Percentiles rank a stretch among this genome's conserved stretches.
phyloP scores from a whole-genome alignment of 2,113 vertebrate genomes.

The Rana temporaria region DNA sequence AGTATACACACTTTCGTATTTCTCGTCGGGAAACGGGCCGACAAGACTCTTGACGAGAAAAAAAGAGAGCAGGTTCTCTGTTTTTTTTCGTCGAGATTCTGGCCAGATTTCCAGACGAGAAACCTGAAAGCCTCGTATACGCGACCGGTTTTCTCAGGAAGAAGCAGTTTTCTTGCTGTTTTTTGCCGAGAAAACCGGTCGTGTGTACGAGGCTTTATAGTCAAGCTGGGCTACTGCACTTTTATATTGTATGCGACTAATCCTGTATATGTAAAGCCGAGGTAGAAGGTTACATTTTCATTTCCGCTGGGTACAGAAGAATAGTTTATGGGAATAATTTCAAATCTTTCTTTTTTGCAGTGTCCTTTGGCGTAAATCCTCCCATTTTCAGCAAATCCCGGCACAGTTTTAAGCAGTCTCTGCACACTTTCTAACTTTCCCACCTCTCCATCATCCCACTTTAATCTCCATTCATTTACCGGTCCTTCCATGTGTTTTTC shows the following conservation, averaged over 20 bases:
- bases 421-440: conserved; percentile 68
- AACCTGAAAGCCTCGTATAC: too few species aligned
- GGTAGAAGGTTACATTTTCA: conserved; percentile 76
- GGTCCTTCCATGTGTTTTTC: conserved; percentile 70
- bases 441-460: conserved; percentile 73
- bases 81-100: too few species aligned
- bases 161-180: too few species aligned
- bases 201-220: too few species aligned
- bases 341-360: conserved; percentile 59
- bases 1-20: too few species aligned
- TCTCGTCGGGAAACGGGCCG: too few species aligned
- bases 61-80: too few species aligned
- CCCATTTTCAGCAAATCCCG: conserved; percentile 79
- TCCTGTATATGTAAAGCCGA: conserved; percentile 69
- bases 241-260: conserved; percentile 6
- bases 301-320: conserved; percentile 73
- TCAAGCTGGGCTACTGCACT: background rate
- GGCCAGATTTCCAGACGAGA: too few species aligned
- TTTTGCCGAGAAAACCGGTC: too few species aligned
- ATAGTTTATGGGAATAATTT: conserved; percentile 66
- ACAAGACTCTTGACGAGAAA: too few species aligned
- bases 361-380: conserved; percentile 73
- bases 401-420: conserved; percentile 68
- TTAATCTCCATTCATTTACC: conserved; percentile 73
- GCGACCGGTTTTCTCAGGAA: too few species aligned